Evolutionary conservation across 1,140 invertebrate genomes (phyloP), one percentile per base, ranked within the genome.

Genomic region (Venustaconcha ellipsiformis): DNA sequence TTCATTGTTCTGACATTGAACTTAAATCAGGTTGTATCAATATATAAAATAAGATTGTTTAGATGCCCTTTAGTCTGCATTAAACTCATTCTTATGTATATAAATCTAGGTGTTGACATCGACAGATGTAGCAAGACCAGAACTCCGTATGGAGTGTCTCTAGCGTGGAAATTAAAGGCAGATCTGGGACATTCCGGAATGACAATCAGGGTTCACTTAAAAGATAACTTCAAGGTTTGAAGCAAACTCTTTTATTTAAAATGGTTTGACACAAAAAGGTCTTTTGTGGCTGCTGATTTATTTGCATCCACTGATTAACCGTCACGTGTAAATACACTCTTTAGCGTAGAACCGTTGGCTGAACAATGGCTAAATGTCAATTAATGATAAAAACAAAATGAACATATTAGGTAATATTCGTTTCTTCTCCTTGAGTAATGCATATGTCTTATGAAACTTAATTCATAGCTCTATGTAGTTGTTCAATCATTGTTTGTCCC

Each of bases 141-240:
- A 18, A 87, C 84, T 11, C 84, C 86, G 14, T 88, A 88, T 73
- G 87, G 87, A 13, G 63, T 87, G 57, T 76, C 77, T 20, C 65
- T 88, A 15, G 79, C 73, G 30, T 88, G 87, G 87, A 70, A 66
- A 20, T 66, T 88, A 37, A 76, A 67, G 1, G 62, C 73, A 0
- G 11, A 18, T 0, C 66, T 58, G 17, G 76, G 74, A 8, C 78
- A 78, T 30, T 64, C 57, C 0, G 68, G 69, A 15, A 88, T 88
- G 87, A 69, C 65, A 11, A 83, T 88, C 59, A 82, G 73, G 30
- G 83, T 88, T 55, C 87, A 88, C 71, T 74, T 88, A 8, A 88
- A 88, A 68, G 87, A 88, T 70, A 84, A 84, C 59, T 76, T 78
- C 11, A 83, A 86, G 82, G 87, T 88, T 64, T 62, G 72, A 18